Percentiles rank a stretch among this genome's conserved stretches.
These are phyloP conservation scores for Hemicordylus capensis DNA, from an alignment of 2,113 vertebrate species.

Conservation along the genomic window DNA sequence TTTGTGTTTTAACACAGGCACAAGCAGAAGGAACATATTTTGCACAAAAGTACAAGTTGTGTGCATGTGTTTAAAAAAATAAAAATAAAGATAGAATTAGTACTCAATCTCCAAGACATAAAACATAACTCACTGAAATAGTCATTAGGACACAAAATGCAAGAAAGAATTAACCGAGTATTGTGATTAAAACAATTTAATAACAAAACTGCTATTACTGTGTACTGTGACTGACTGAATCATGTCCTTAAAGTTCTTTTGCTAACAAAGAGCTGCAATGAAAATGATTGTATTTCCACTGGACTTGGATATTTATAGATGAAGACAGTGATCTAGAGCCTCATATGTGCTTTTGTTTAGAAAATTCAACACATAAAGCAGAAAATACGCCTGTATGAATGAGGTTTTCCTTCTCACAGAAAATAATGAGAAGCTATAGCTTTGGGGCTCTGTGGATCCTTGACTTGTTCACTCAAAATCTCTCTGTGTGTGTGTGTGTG, in stretches of 20 bases:
- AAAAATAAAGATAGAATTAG: background rate
- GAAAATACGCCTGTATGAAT: background rate
- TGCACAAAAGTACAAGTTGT: background rate
- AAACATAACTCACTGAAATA: background rate
- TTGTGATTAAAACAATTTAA: background rate
- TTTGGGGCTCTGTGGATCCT: background rate
- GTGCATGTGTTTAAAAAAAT: no score
- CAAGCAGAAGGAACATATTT: background rate
- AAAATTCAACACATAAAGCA: background rate
- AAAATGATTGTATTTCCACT: background rate
- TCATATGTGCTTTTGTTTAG: background rate
- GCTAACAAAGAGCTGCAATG: background rate
- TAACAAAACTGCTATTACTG: no score
- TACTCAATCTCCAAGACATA: background rate
- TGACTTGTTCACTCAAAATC: background rate
- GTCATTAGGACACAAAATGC: background rate
- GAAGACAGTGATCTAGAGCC: background rate
- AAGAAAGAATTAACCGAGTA: background rate
- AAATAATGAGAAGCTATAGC: background rate
- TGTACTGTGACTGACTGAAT: background rate
- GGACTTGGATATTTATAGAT: background rate
- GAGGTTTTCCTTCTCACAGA: background rate
- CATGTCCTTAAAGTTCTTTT: background rate
- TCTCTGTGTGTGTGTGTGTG: background rate
- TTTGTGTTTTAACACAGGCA: background rate